Evolutionary conservation across 2,113 vertebrate species (phyloP), one percentile per base, ranked within the genome.

Genomic region (Zootoca vivipara): DNA sequence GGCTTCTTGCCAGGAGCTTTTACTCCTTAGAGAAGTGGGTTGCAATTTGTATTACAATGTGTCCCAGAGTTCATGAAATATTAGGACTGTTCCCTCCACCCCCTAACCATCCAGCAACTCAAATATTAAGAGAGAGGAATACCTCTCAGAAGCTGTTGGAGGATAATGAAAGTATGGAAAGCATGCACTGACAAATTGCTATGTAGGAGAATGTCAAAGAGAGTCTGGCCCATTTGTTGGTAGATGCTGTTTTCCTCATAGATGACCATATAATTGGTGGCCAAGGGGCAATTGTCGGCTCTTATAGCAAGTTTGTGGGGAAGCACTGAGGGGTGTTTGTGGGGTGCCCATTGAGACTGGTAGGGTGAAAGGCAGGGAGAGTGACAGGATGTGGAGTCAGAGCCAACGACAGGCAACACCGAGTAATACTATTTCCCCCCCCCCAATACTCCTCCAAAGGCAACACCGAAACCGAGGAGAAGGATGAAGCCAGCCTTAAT

Each of bases 1-100:
- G 95, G 94, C 91, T 91, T 74, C 35, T 4, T 42, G 93, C 95
- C 92, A 95, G 90, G 33, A 94, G 81, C 74, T 90, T 80, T 92
- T 86, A 78, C n/a, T 91, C 82, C 87, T 88, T 86, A 85, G 90
- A 91, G 93, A 91, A 78, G 92, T 58, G 6, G 28, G 83, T 35
- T 77, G 78, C 72, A 84, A 92, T 92, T 93, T 94, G 87, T 92
- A 92, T 82, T 85, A 83, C 89, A 90, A 78, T 94, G 81, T 69
- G 88, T 77, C 69, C 75, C 70, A 64, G 82, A 1, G 0, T 90
- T 69, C 0, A 0, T 78, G 85, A 93, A 95, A 93, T 62, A 87
- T 74, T 82, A 90, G 28, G 52, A 7, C 67, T 33, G 24, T 86
- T 90, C 78, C 88, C 62, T 87, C 83, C 85, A 28, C 89, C 70